phyloP scores from a whole-genome alignment of 2,888 invertebrate species.

The Macroteleia sp. region DNA sequence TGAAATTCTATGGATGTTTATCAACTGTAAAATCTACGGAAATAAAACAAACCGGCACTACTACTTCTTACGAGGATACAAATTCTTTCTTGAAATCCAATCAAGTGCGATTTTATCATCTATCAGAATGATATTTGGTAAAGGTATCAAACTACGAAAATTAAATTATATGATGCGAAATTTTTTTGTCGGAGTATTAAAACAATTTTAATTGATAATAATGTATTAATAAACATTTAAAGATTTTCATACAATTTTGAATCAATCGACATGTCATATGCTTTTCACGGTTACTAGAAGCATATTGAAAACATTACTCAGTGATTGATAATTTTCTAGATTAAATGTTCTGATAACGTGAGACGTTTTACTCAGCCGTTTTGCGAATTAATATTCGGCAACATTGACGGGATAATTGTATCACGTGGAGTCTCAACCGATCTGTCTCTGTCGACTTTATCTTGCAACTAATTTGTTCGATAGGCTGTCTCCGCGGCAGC shows the following conservation, averaged over 20 bases:
- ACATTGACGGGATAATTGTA: slow-evolving; percentile 75
- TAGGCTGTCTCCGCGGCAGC: slow-evolving; percentile 66
- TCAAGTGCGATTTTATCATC: slow-evolving; percentile 13
- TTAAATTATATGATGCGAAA: no score
- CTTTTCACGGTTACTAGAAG: slow-evolving; percentile 25
- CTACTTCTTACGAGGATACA: slow-evolving; percentile 35
- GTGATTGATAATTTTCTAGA: slow-evolving; percentile 49
- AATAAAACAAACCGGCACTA: slow-evolving; percentile 14
- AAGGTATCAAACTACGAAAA: no score
- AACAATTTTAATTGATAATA: no score
- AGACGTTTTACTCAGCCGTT: slow-evolving; percentile 20
- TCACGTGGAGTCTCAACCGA: slow-evolving; percentile 72
- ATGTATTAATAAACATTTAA: no score
- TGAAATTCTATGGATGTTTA: slow-evolving; percentile 2
- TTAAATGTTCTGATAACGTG: slow-evolving; percentile 30
- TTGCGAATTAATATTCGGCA: slow-evolving; percentile 41
- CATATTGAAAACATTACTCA: slow-evolving; percentile 36
- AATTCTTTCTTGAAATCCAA: slow-evolving; percentile 38
- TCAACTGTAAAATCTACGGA: slow-evolving; percentile 29
- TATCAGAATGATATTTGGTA: no score
- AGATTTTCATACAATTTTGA: no score
- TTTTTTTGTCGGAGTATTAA: no score
- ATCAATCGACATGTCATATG: slow-evolving; percentile 23
- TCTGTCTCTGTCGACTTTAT: slow-evolving; percentile 82
- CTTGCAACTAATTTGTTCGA: slow-evolving; percentile 81